Percentiles rank a stretch among this genome's conserved stretches.
Evolutionary conservation across 2,888 invertebrate genomes (phyloP).

Genomic region (Noctua comes): DNA sequence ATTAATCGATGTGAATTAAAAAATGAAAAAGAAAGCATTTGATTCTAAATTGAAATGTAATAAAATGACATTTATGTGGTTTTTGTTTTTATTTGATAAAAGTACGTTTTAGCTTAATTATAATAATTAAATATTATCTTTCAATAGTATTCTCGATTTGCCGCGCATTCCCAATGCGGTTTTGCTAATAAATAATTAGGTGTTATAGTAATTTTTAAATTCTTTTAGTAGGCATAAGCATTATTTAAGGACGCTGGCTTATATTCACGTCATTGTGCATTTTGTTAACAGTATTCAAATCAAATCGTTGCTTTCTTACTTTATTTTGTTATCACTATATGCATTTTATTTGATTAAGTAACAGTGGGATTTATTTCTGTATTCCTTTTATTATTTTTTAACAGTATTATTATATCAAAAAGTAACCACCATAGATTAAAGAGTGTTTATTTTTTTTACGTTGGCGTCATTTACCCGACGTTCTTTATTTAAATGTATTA

Average conservation of each 20-base stretch:
- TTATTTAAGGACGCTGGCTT: slow-evolving; percentile 75
- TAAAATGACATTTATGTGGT: slow-evolving; percentile 88
- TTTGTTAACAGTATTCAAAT: slow-evolving; percentile 25
- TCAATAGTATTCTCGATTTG: slow-evolving; percentile 61
- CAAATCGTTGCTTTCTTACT: neutral
- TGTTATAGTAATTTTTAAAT: slow-evolving; percentile 69
- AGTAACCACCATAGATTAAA: neutral
- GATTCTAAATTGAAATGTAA: slow-evolving; percentile 89
- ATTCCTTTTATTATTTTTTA: neutral
- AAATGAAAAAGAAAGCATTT: slow-evolving; percentile 84
- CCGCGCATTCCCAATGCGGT: slow-evolving; percentile 62
- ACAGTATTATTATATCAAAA: slow-evolving; percentile 8
- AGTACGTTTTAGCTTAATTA: slow-evolving; percentile 65
- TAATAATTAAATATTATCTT: slow-evolving; percentile 65
- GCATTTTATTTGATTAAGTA: neutral
- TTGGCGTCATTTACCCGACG: neutral
- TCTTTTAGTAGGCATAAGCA: slow-evolving; percentile 72
- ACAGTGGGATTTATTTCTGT: neutral
- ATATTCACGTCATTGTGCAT: slow-evolving; percentile 64
- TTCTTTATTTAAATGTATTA: neutral
- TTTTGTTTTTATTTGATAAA: slow-evolving; percentile 75
- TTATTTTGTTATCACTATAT: neutral
- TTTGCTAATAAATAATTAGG: slow-evolving; percentile 63
- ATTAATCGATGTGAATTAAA: slow-evolving; percentile 86
- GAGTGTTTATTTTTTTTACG: neutral